Evolutionary conservation across 2,797 vertebrate species (phyloP).

Genomic region (Rhinichthys osculus): DNA sequence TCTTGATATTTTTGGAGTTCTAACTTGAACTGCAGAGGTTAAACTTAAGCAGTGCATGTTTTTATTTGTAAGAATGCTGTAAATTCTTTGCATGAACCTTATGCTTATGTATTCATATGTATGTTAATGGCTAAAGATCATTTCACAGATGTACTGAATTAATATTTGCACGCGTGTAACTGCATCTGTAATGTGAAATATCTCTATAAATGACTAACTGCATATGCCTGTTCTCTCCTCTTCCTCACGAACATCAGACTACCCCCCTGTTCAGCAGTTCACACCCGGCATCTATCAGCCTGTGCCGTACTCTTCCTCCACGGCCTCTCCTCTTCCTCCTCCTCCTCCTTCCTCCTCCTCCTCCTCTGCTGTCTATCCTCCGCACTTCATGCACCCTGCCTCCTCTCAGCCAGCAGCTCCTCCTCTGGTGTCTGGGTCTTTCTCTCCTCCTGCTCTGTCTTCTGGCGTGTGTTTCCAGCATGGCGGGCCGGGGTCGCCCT

Average conservation of each 20-base stretch:
- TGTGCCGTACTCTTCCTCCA: slow-evolving; percentile 80
- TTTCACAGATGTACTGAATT: slow-evolving; percentile 10
- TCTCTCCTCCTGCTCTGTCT: slow-evolving; percentile 77
- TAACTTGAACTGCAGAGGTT: background rate
- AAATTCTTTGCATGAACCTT: background rate
- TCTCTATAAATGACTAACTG: slow-evolving; percentile 65
- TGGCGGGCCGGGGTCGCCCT: slow-evolving; percentile 91
- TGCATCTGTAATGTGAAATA: background rate
- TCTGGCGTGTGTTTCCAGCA: slow-evolving; percentile 90
- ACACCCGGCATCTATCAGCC: slow-evolving; percentile 86
- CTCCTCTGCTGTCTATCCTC: slow-evolving; percentile 76
- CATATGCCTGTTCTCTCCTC: slow-evolving; percentile 66
- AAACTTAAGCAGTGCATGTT: slow-evolving; percentile 11
- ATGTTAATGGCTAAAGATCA: background rate
- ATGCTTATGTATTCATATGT: background rate
- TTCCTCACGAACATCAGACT: slow-evolving; percentile 79
- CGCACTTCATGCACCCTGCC: slow-evolving; percentile 70
- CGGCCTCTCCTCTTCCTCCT: slow-evolving; percentile 67
- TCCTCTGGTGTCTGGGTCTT: slow-evolving; percentile 66
- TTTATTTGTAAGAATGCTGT: background rate
- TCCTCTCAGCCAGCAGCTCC: slow-evolving; percentile 76
- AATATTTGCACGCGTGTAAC: slow-evolving; percentile 38
- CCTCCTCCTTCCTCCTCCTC: slow-evolving; percentile 71
- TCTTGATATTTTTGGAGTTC: background rate
- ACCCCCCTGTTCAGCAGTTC: slow-evolving; percentile 87